Evolutionary conservation across 35 echinoderm and acorn worm genomes (phyloP).

Genomic region (Anneissia japonica): DNA sequence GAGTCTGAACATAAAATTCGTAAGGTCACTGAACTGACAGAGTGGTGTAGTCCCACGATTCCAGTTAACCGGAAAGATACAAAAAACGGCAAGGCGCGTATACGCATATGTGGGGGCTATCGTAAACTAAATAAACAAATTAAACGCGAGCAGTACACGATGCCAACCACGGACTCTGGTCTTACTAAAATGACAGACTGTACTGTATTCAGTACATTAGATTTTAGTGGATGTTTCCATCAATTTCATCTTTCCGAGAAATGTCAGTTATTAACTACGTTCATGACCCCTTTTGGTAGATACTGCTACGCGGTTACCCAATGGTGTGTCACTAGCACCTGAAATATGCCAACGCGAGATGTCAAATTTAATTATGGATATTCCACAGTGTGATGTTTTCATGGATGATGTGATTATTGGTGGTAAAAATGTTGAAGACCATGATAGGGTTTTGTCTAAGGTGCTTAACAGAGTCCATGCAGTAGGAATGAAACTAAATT

Average conservation of each 20-base stretch:
- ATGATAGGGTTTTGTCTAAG: slow-evolving; percentile 22
- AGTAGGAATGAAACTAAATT: too few species aligned
- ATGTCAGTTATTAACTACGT: slow-evolving; percentile 26
- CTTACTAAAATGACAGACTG: too few species aligned
- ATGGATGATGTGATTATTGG: slow-evolving; percentile 46
- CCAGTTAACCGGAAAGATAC: too few species aligned
- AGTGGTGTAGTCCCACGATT: too few species aligned
- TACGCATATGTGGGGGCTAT: too few species aligned
- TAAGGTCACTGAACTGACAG: too few species aligned
- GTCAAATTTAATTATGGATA: slow-evolving; percentile 10
- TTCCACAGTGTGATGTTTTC: slow-evolving; percentile 25
- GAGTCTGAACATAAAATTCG: too few species aligned
- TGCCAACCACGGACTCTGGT: too few species aligned
- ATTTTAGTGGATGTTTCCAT: slow-evolving; percentile 12
- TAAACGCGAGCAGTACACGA: too few species aligned
- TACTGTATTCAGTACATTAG: slow-evolving; percentile 13
- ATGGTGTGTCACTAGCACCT: slow-evolving; percentile 41
- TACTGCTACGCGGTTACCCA: slow-evolving; percentile 39
- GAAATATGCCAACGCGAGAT: slow-evolving; percentile 26
- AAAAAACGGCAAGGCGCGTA: too few species aligned
- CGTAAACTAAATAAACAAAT: too few species aligned
- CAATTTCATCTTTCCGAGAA: slow-evolving; percentile 5
- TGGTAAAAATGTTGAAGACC: slow-evolving; percentile 6
- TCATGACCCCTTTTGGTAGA: slow-evolving; percentile 24
- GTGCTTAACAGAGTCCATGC: not conserved